Evolutionary conservation across 2,113 vertebrate genomes (phyloP).

Genomic region (Psephotus haematonotus): DNA sequence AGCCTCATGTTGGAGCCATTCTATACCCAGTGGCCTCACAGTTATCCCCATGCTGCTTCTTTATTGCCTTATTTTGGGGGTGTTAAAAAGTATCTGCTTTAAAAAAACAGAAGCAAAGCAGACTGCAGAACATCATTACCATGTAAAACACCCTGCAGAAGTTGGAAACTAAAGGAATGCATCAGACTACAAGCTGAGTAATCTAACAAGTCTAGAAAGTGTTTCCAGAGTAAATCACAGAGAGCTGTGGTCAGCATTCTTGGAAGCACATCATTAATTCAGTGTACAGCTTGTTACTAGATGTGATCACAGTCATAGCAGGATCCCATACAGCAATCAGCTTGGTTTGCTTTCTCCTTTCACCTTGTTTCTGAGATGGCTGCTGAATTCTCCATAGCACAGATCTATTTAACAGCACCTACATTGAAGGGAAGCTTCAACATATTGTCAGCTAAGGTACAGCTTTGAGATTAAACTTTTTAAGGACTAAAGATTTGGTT

Average conservation of each 20-base stretch:
- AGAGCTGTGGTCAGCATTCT: slow-evolving; percentile 38
- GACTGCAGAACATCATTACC: not conserved
- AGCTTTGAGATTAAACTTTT: not conserved
- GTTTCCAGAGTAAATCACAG: slow-evolving; percentile 28
- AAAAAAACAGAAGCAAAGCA: not conserved
- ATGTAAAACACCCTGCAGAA: not conserved
- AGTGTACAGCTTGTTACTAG: not conserved
- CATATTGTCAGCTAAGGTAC: not conserved
- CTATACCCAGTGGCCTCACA: not conserved
- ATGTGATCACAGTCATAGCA: slow-evolving; percentile 23
- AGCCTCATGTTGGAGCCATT: not conserved
- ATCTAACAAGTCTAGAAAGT: slow-evolving; percentile 51
- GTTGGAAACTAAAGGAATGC: not conserved
- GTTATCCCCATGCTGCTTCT: not conserved
- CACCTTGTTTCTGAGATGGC: fast-evolving
- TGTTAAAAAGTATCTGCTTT: not conserved
- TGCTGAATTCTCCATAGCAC: fast-evolving
- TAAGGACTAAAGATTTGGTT: not conserved
- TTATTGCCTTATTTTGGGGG: not conserved
- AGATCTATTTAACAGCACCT: not conserved
- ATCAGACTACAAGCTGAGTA: slow-evolving; percentile 26
- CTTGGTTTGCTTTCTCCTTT: slow-evolving; percentile 14
- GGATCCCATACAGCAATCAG: not conserved
- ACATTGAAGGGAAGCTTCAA: not conserved
- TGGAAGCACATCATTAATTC: not conserved